phyloP scores from a whole-genome alignment of 2,797 vertebrate species.

The Dryobates pubescens region DNA sequence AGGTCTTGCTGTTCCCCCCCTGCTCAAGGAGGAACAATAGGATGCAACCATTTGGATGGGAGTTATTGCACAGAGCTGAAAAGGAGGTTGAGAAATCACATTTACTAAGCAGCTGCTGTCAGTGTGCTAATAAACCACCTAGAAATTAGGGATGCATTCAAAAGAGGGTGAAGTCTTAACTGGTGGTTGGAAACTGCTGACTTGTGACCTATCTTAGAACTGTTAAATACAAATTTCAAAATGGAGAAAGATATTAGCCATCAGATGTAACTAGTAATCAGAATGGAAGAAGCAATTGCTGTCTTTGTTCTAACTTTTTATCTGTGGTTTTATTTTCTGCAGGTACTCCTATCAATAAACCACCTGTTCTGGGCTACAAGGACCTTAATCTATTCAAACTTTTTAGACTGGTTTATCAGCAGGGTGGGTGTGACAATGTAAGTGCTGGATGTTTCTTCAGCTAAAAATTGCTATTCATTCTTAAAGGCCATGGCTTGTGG shows the following conservation, averaged over 20 bases:
- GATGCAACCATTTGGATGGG: background rate
- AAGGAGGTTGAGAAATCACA: background rate
- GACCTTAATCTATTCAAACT: conserved; percentile 99
- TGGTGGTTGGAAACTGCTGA: background rate
- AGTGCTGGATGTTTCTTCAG: conserved; percentile 66
- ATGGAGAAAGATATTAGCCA: background rate
- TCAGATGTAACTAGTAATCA: background rate
- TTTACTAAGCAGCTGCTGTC: background rate
- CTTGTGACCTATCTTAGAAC: background rate
- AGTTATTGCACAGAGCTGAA: background rate
- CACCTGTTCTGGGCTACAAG: conserved; percentile 97
- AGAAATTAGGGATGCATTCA: background rate
- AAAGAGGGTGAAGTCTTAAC: background rate
- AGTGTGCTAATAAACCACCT: background rate
- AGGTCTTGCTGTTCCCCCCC: background rate
- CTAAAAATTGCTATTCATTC: background rate
- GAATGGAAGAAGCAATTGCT: background rate
- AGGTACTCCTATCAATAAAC: conserved; percentile 99
- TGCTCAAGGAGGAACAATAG: background rate
- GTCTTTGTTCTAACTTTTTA: background rate
- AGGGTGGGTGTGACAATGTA: conserved; percentile 94
- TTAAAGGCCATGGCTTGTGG: background rate
- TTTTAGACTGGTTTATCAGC: conserved; percentile 92
- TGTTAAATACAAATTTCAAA: background rate
- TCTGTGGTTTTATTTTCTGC: conserved; percentile 31